phyloP scores from a whole-genome alignment of 1,140 invertebrate species.

The Pseudomyrmex flavicornis region DNA sequence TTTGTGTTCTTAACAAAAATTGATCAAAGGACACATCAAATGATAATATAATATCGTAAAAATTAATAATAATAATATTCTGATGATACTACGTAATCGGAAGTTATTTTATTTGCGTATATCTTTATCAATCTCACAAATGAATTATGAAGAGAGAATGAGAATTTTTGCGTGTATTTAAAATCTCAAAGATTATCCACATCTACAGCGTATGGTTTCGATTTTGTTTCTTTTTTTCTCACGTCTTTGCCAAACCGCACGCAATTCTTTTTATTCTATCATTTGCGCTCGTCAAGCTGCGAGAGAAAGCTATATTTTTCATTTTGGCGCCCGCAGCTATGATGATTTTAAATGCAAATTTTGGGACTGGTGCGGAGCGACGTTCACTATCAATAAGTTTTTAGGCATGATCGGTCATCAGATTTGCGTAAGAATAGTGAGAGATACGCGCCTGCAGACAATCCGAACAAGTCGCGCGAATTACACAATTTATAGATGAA shows the following conservation, averaged over 20 bases:
- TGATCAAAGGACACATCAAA: too few species aligned
- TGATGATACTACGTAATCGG: not conserved
- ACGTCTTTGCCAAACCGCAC: constrained; percentile 19
- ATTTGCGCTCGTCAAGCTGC: constrained; percentile 66
- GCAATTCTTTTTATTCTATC: constrained; percentile 62
- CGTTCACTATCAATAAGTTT: constrained; percentile 44
- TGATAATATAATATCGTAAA: not conserved
- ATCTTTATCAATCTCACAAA: not conserved
- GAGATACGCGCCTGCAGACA: constrained; percentile 7
- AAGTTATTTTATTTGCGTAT: not conserved
- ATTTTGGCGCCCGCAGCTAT: constrained; percentile 60
- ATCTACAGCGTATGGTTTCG: constrained; percentile 41
- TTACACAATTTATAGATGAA: constrained; percentile 43
- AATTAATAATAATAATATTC: not conserved
- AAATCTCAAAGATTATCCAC: constrained; percentile 16
- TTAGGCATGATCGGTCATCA: not conserved
- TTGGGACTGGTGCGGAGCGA: constrained; percentile 53
- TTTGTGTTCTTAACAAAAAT: not conserved
- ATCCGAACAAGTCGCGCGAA: constrained; percentile 16
- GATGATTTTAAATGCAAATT: constrained; percentile 72
- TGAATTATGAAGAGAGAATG: not conserved
- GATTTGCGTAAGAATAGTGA: constrained; percentile 56
- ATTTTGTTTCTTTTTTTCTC: constrained; percentile 22
- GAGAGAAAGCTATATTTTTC: constrained; percentile 48
- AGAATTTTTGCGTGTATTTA: not conserved